Conservation (phyloP, 2,888 invertebrate genomes). For the Luperina nickerlii region DNA sequence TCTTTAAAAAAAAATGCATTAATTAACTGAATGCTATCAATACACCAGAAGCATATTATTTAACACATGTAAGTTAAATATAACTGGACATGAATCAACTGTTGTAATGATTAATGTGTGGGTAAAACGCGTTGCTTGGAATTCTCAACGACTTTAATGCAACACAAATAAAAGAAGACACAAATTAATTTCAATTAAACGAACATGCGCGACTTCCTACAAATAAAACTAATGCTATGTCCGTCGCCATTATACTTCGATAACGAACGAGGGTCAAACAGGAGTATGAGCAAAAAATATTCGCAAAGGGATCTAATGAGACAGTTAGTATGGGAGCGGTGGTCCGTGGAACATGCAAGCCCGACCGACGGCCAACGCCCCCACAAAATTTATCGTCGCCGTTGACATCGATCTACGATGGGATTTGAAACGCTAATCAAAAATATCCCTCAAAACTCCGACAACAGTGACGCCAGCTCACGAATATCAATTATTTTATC, state of each 20-base stretch:
- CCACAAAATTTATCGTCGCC: slow-evolving; percentile 75
- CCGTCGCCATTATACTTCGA: slow-evolving; percentile 77
- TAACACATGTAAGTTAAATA: slow-evolving; percentile 44
- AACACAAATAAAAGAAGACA: slow-evolving; percentile 69
- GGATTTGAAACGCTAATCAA: slow-evolving; percentile 78
- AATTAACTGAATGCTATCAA: slow-evolving; percentile 2
- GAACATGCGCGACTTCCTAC: slow-evolving; percentile 74
- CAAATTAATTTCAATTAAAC: slow-evolving; percentile 78
- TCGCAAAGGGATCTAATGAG: slow-evolving; percentile 81
- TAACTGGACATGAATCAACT: slow-evolving; percentile 52
- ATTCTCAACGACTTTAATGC: slow-evolving; percentile 66
- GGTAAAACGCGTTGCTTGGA: slow-evolving; percentile 58
- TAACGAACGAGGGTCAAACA: slow-evolving; percentile 80
- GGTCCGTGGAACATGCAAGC: slow-evolving; percentile 73
- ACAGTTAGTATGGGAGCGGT: slow-evolving; percentile 77
- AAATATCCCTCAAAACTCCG: slow-evolving; percentile 64
- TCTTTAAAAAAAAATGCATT: background rate
- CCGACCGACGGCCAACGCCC: slow-evolving; percentile 80
- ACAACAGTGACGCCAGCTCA: slow-evolving; percentile 58
- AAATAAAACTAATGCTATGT: slow-evolving; percentile 77
- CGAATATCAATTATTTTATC: slow-evolving; percentile 65
- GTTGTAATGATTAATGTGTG: slow-evolving; percentile 52
- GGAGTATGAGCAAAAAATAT: slow-evolving; percentile 80
- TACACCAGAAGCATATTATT: slow-evolving; percentile 24
- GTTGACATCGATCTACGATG: slow-evolving; percentile 75